Conservation (phyloP, 1,140 invertebrate genomes). For the Drosophila gunungcola region DNA sequence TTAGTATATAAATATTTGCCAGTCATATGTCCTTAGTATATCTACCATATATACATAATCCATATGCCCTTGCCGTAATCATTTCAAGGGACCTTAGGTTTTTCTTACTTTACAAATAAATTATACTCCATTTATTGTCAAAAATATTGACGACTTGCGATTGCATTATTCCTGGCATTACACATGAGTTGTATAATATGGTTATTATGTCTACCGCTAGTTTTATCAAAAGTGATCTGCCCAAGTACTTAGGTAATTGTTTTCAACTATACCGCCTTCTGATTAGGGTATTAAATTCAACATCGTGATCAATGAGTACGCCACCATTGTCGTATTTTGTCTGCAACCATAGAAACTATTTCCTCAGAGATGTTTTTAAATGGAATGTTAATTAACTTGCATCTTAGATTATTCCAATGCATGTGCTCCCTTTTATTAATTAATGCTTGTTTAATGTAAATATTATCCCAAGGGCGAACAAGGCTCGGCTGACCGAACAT, state of each 20-base stretch:
- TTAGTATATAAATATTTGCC: slow-evolving; percentile 43
- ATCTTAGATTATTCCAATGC: neutral
- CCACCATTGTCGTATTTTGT: neutral
- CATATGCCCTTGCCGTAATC: slow-evolving; percentile 25
- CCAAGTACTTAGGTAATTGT: slow-evolving; percentile 34
- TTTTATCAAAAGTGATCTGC: slow-evolving; percentile 35
- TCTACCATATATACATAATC: slow-evolving; percentile 55
- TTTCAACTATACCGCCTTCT: slow-evolving; percentile 15
- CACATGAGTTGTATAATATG: slow-evolving; percentile 44
- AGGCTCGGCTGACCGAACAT: slow-evolving; percentile 21
- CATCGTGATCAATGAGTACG: slow-evolving; percentile 6
- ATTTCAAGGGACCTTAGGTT: slow-evolving; percentile 7
- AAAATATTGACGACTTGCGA: slow-evolving; percentile 76
- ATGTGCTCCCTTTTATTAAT: neutral
- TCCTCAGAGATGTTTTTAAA: neutral
- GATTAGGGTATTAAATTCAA: slow-evolving; percentile 14
- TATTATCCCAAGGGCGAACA: slow-evolving; percentile 15
- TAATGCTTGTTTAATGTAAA: slow-evolving; percentile 3
- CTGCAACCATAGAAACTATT: slow-evolving; percentile 20
- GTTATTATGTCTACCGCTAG: slow-evolving; percentile 12
- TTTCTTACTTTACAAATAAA: slow-evolving; percentile 42
- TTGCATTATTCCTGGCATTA: slow-evolving; percentile 58
- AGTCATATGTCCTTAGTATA: slow-evolving; percentile 49
- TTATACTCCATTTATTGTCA: slow-evolving; percentile 74
- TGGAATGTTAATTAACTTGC: slow-evolving; percentile 29